Base-by-base conservation (phyloP, 2,113 vertebrate genomes). In the Anolis carolinensis region DNA sequence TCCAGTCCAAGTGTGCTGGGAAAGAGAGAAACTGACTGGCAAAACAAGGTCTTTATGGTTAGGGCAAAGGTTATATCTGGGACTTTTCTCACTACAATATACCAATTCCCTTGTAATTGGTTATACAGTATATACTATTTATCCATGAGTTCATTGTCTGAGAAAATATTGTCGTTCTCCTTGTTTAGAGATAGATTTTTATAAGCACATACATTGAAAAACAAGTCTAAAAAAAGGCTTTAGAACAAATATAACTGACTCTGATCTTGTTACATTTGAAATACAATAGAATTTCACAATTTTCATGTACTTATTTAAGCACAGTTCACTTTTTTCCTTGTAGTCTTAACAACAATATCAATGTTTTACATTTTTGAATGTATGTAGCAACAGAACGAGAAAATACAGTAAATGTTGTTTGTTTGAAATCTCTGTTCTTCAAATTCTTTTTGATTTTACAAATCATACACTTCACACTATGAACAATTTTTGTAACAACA, bases 101-200 rank as follows among this genome's bases (percentile, higher is more conserved):
- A 76, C 74, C 3, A 4, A 7, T 11, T 52, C 27, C 48, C 14
- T 7, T 77, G 48, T n/a, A 77, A 77, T 52, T 6, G 27, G n/a
- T n/a, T 44, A 76, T 76, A n/a, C 39, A n/a, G n/a, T n/a, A 30
- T 76, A 5, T n/a, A 7, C 16, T n/a, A 77, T 16, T 30, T 14
- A 6, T 9, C 6, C 21, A 1, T 39, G 21, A 20, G 5, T 44
- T 44, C 39, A 44, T 44, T 44, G 39, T 44, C 92, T 90, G 81
- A 91, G 85, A 92, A 80, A n/a, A 68, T 89, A 83, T 81, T 16
- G 39, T 16, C n/a, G 48, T 23, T 68, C 18, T 85, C 6, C 82
- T 52, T 84, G 87, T 84, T 59, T 62, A 74, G 75, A 20, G 75
- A 86, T 82, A 70, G 88, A 83, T 91, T 91, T 92, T 75, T 16